Evolutionary conservation across 2,888 invertebrate genomes (phyloP).

Genomic region (Drosophila conformis): DNA sequence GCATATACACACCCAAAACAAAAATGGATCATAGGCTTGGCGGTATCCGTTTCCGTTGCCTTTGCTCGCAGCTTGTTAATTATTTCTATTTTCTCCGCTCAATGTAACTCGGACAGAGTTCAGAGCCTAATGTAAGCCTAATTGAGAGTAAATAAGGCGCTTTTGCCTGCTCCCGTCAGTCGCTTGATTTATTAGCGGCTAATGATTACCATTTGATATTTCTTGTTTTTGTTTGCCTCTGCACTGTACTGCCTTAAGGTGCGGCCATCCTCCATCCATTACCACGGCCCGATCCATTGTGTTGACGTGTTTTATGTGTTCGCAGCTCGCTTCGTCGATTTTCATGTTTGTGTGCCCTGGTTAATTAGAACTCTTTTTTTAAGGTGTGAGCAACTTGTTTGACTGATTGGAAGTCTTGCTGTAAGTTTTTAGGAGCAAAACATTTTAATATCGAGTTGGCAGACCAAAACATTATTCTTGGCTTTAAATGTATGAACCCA

Average conservation of each 20-base stretch:
- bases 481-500: neutral
- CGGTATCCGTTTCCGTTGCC: slow-evolving; percentile 38
- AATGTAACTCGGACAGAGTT: slow-evolving; percentile 35
- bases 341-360: slow-evolving; percentile 19
- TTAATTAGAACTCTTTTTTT: slow-evolving; percentile 40
- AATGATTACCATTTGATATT: slow-evolving; percentile 62
- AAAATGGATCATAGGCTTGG: slow-evolving; percentile 22
- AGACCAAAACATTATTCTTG: neutral
- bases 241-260: slow-evolving; percentile 30
- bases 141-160: slow-evolving; percentile 72
- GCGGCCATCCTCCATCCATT: slow-evolving; percentile 28
- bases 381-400: slow-evolving; percentile 37
- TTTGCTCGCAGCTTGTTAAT: slow-evolving; percentile 39
- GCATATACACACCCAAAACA: slow-evolving; percentile 4
- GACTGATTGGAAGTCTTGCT: neutral
- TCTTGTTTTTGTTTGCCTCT: slow-evolving; percentile 35
- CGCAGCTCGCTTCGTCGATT: slow-evolving; percentile 40
- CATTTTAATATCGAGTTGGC: neutral
- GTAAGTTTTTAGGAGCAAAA: neutral
- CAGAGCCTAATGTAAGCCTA: slow-evolving; percentile 62
- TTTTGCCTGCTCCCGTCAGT: slow-evolving; percentile 45
- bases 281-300: slow-evolving; percentile 5
- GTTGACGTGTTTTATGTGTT: slow-evolving; percentile 55
- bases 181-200: slow-evolving; percentile 69
- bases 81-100: slow-evolving; percentile 33